Evolutionary conservation across 1,140 invertebrate species (phyloP), one percentile per base, ranked within the genome.

Genomic region (Diabrotica undecimpunctata): DNA sequence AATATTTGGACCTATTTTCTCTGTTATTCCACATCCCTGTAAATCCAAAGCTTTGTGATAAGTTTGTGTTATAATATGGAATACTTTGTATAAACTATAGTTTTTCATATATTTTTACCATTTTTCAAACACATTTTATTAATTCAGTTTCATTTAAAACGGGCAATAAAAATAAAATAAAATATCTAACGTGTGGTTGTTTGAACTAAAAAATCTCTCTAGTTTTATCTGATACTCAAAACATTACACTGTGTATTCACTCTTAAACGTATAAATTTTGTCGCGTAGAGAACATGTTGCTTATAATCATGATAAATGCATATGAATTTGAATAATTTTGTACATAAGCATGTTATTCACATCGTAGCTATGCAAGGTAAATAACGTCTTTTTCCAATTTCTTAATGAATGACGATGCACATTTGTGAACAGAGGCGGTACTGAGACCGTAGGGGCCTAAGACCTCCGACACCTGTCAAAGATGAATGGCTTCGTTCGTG

Each of bases 1-100:
- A 35, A 91, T 80, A 13, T 83, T 70, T 9, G 80, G 78, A 0
- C 81, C 84, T 7, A 87, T 83, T 4, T 77, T 77, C 54, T 88
- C 86, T 0, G 86, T 85, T 7, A 92, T 74, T 0, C 88, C 88
- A 72, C 90, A 92, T 61, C 85, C 83, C 70, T 92, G 90, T 14
- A 92, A 71, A 74, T 93, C 91, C 36, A 93, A 63, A 0, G 90
- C 91, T 84, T 87, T 85, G 61, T n/a, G n/a, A n/a, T n/a, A n/a
- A n/a, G n/a, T n/a, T n/a, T n/a, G n/a, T n/a, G n/a, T n/a, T n/a
- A n/a, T n/a, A n/a, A n/a, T n/a, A n/a, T n/a, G n/a, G n/a, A n/a
- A n/a, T n/a, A n/a, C n/a, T n/a, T n/a, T n/a, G n/a, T n/a, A n/a
- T n/a, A n/a, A n/a, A n/a, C n/a, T n/a, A n/a, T n/a, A n/a, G n/a